Conservation (phyloP, 2,113 vertebrate species). For the Bubalus kerabau region DNA sequence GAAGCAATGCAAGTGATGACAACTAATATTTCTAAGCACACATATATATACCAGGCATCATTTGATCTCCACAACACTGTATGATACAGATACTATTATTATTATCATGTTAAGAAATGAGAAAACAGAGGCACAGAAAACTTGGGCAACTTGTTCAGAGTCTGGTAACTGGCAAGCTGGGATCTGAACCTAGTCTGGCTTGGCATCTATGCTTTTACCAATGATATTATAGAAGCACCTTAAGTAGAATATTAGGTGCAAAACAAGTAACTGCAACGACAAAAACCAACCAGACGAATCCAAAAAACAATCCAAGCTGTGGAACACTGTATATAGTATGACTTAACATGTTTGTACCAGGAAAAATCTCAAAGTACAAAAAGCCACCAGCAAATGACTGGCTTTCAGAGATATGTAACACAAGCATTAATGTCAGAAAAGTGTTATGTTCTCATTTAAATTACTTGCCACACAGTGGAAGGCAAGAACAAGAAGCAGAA, state of each 20-base stretch:
- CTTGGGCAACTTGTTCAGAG: background rate
- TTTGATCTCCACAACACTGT: background rate
- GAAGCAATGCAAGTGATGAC: background rate
- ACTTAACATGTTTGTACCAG: background rate
- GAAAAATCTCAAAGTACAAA: background rate
- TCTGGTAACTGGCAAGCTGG: background rate
- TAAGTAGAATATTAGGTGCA: background rate
- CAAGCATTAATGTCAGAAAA: background rate
- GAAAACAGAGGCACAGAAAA: slow-evolving; percentile 13
- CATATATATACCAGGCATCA: background rate
- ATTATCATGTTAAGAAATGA: background rate
- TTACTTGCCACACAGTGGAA: background rate
- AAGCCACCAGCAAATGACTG: background rate
- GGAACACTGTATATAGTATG: background rate
- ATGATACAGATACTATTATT: background rate
- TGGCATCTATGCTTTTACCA: background rate
- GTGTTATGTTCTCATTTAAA: background rate
- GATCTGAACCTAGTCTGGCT: background rate
- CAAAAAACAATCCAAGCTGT: background rate
- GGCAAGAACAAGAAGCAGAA: background rate
- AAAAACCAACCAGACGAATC: background rate
- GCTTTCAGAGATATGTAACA: background rate
- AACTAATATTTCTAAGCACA: background rate
- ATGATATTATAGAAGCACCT: background rate
- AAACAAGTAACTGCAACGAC: background rate